These are phyloP conservation scores for Silvanus unidentatus DNA, from an alignment of 2,888 invertebrate species.

Conservation along the genomic window DNA sequence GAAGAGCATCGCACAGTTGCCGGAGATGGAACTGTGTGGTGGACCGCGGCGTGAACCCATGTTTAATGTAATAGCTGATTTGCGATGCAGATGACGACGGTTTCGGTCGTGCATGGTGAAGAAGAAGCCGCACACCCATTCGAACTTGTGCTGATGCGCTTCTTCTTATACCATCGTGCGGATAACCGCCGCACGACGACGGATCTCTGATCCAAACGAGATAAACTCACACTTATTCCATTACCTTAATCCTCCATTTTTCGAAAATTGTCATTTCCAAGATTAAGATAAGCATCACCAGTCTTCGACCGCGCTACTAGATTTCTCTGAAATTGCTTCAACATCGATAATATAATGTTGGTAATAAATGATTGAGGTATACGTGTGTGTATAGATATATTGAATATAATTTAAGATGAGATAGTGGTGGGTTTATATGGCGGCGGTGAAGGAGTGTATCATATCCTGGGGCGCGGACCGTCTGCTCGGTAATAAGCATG, in stretches of 20 bases:
- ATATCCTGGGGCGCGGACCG: constrained; percentile 33
- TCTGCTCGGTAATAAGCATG: constrained; percentile 25
- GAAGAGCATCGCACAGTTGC: too few species aligned
- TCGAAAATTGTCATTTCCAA: constrained; percentile 4
- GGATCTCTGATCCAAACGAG: constrained; percentile 20
- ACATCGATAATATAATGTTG: too few species aligned
- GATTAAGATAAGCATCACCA: too few species aligned
- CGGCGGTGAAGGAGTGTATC: constrained; percentile 24
- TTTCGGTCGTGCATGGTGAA: constrained; percentile 15
- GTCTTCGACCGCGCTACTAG: not conserved
- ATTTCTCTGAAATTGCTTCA: too few species aligned
- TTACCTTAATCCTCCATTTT: constrained; percentile 10
- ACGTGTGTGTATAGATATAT: not conserved
- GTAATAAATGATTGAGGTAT: too few species aligned
- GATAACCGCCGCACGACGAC: constrained; percentile 22
- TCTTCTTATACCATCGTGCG: constrained; percentile 24
- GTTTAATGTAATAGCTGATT: constrained; percentile 41
- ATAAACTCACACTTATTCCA: not conserved
- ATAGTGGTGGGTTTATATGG: constrained; percentile 13
- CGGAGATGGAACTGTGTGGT: constrained; percentile 15
- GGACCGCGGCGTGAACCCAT: constrained; percentile 37
- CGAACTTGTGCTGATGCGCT: constrained; percentile 16
- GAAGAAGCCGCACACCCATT: constrained; percentile 16
- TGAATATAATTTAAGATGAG: constrained; percentile 2
- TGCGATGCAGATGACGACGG: constrained; percentile 29